Conservation (phyloP, 2,113 vertebrate species). For the Mormyrus lacerda region DNA sequence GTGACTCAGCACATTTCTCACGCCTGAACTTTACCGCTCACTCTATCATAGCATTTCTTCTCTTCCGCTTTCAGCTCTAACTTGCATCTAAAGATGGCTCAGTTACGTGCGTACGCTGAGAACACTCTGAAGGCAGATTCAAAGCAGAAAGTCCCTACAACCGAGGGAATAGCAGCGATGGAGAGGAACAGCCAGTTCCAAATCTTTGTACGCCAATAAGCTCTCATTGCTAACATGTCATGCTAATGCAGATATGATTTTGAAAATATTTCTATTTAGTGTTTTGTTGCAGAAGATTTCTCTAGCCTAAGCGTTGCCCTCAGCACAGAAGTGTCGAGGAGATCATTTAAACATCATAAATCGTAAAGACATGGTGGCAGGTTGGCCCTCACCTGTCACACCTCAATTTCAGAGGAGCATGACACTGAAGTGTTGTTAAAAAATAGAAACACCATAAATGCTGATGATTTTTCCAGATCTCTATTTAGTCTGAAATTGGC, state of each 20-base stretch:
- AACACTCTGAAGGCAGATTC: neutral
- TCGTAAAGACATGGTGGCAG: neutral
- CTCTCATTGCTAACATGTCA: neutral
- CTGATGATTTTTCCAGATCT: neutral
- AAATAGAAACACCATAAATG: neutral
- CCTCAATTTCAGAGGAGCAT: neutral
- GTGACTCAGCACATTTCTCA: neutral
- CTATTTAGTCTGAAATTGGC: neutral
- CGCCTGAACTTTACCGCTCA: neutral
- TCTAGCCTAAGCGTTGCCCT: neutral
- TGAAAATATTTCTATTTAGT: neutral
- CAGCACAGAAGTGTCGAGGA: neutral
- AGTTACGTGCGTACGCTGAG: neutral
- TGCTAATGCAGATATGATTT: neutral
- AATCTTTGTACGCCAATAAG: neutral
- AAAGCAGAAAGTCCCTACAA: neutral
- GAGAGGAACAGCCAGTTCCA: neutral
- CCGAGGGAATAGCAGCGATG: neutral
- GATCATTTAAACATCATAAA: neutral
- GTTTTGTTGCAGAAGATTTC: neutral
- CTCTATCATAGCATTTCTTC: neutral
- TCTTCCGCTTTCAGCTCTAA: neutral
- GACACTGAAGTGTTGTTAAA: neutral
- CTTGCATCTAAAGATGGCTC: neutral
- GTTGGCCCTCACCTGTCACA: neutral